These are phyloP conservation scores for Micromesistius poutassou DNA, from an alignment of 2,797 vertebrate species.

Conservation along the genomic window DNA sequence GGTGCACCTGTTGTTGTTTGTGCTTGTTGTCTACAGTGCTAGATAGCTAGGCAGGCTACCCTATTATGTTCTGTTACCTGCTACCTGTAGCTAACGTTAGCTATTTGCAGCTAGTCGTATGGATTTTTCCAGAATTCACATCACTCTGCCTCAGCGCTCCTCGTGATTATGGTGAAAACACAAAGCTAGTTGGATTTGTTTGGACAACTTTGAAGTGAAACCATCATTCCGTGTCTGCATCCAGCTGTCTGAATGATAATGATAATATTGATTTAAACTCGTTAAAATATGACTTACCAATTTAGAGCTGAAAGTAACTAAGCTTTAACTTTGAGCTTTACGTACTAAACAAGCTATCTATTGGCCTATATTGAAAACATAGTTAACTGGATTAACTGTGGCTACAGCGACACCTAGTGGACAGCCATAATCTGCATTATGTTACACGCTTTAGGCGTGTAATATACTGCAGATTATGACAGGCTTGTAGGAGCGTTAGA, in stretches of 20 bases:
- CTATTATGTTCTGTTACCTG: neutral
- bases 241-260: too few relatives aligned
- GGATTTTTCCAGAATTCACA: neutral
- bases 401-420: neutral
- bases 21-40: neutral
- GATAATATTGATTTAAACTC: too few relatives aligned
- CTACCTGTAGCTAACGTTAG: neutral
- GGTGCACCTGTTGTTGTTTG: too few relatives aligned
- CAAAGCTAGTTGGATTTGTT: too few relatives aligned
- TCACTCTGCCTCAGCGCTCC: too few relatives aligned
- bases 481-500: neutral
- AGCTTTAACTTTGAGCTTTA: neutral
- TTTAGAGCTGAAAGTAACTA: neutral
- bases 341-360: neutral
- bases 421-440: neutral
- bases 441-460: neutral
- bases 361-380: neutral
- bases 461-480: too few relatives aligned
- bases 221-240: too few relatives aligned
- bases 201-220: too few relatives aligned
- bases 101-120: neutral
- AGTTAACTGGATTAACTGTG: neutral
- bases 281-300: neutral
- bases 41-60: neutral
- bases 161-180: too few relatives aligned